Base-by-base conservation (phyloP, 2,797 vertebrate genomes). In the Peromyscus melanophrys region DNA sequence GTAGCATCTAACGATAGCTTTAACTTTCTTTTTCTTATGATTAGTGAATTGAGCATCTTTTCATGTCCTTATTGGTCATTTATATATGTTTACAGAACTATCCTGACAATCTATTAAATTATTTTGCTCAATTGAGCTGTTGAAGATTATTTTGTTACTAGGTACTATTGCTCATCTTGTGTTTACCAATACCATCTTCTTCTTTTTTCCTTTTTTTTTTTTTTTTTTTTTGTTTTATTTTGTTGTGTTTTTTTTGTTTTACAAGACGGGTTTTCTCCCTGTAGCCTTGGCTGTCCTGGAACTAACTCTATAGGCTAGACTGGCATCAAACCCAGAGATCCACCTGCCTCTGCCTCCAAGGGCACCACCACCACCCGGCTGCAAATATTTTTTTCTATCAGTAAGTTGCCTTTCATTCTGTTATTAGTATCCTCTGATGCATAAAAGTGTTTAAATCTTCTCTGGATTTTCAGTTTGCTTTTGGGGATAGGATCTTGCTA, bases 361-460 rank as follows among this genome's bases (percentile, higher is more conserved):
- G 9, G 63, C 63, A 65, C 63, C 29, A 65, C 63, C n/a, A 71
- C 69, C 9, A 71, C 17, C 19, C 0, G 9, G n/a, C n/a, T 37
- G n/a, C n/a, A 71, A 37, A 37, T 37, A 37, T 37, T 83, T 92
- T 78, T 96, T 80, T 71, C 81, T 61, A 90, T 40, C 67, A 29
- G 0, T 78, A 31, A 40, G 52, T 49, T 93, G 71, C 69, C 49
- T 85, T 92, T 92, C 76, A 88, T 46, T 90, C 61, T 82, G 9
- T 37, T 84, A 23, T 78, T 69, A 84, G 6, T 67, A 4, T 55
- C 46, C 19, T 95, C 57, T 49, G 3, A 31, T 43, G 14, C 7
- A 94, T 31, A 84, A 46, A 77, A 86, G 59, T 37, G 6, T 59
- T 57, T 27, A 87, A 37, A 29, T 52, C 83, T 83, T 63, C 8